Evolutionary conservation across 2,888 invertebrate species (phyloP), one percentile per base, ranked within the genome.

Genomic region (Ophraella communa): DNA sequence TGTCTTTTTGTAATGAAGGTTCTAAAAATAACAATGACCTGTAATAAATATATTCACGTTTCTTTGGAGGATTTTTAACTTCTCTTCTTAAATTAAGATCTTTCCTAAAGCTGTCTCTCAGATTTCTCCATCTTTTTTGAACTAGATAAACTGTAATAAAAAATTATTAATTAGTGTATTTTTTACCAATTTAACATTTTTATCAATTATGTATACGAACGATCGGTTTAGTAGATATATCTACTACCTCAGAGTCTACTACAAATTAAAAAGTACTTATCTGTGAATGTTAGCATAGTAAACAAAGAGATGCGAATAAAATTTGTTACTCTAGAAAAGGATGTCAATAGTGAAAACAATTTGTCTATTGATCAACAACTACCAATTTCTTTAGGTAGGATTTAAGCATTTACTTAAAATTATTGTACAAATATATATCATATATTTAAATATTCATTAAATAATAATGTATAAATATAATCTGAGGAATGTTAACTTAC

Each of bases 51-150:
- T 56, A 56, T 45, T 56, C 56, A 5, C 55, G 55, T 45, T 45
- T 56, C 33, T 45, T 56, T 14, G 18, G 45, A 3, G 45, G 30
- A 4, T 33, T 42, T 45, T 30, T 56, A 7, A 17, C n/a, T 30
- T 56, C 17, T 20, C 30, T 27, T 56, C 30, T 42, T 45, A 44
- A n/a, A 11, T 45, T 56, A 14, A 56, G n/a, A 11, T 44, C 56
- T 56, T 56, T 56, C 30, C 45, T 33, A 24, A 56, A 56, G 23
- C 30, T 56, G 18, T 56, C 56, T n/a, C 56, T 56, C n/a, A 56
- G 30, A 18, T 56, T 56, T 45, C 44, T 56, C 56, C 56, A 56
- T 30, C 45, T 56, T 30, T 23, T 45, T 56, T 44, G 56, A 1
- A 56, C 45, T 5, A 27, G 30, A 23, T 45, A 18, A 27, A 56